Conservation (phyloP, 1,140 invertebrate genomes). For the Drosophila repletoides region DNA sequence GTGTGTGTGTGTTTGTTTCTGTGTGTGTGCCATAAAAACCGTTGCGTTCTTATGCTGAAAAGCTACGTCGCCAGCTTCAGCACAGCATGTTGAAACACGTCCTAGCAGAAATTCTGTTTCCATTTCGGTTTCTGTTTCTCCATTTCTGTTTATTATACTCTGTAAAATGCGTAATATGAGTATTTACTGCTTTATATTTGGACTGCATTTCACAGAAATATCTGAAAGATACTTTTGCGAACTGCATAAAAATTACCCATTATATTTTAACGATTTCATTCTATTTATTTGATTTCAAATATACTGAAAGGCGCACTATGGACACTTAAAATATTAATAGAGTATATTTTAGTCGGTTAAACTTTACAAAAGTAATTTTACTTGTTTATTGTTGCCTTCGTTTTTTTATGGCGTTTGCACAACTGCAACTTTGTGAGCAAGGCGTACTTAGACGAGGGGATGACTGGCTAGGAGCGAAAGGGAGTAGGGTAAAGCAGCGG, state of each 20-base stretch:
- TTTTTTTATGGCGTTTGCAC: constrained; percentile 65
- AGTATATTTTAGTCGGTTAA: too few species aligned
- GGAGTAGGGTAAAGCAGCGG: not conserved
- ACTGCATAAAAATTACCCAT: too few species aligned
- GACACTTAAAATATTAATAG: too few species aligned
- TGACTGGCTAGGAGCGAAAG: too few species aligned
- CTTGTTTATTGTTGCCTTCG: constrained; percentile 15
- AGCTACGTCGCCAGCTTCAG: constrained; percentile 34
- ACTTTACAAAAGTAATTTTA: too few species aligned
- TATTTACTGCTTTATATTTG: too few species aligned
- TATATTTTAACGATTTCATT: too few species aligned
- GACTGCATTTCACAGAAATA: too few species aligned
- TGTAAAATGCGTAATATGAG: too few species aligned
- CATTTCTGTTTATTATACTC: constrained; percentile 38
- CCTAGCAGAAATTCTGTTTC: constrained; percentile 27
- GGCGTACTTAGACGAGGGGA: not conserved
- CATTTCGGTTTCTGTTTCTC: constrained; percentile 45
- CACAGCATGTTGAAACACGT: constrained; percentile 8
- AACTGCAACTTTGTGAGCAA: constrained; percentile 55
- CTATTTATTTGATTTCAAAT: too few species aligned
- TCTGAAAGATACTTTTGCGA: too few species aligned
- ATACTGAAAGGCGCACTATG: too few species aligned
- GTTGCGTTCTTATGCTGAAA: constrained; percentile 49
- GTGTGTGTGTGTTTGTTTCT: not conserved
- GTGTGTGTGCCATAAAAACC: constrained; percentile 33